phyloP scores from a whole-genome alignment of 2,888 invertebrate species.

The Sinodicranocentrus sp. region DNA sequence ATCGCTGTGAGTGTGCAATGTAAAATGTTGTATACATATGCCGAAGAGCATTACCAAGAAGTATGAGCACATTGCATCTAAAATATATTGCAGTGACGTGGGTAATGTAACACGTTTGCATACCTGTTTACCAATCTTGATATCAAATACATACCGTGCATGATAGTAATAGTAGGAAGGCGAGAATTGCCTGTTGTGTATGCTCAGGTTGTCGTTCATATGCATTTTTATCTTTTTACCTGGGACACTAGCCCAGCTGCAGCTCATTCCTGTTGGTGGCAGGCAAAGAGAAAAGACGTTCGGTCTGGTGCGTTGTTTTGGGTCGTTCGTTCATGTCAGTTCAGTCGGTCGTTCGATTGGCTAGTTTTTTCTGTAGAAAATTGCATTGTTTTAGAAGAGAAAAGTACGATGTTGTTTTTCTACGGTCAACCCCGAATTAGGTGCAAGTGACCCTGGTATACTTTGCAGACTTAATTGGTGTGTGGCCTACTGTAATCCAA shows the following conservation, averaged over 20 bases:
- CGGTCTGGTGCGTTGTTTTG: constrained; percentile 18
- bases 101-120: no score
- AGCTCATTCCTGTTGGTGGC: constrained; percentile 64
- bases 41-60: no score
- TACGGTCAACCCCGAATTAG: no score
- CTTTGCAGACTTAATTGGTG: not conserved
- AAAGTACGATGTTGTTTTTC: no score
- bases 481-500: not conserved
- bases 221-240: constrained; percentile 52
- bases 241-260: constrained; percentile 58
- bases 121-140: constrained; percentile 29
- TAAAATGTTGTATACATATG: no score
- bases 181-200: constrained; percentile 26
- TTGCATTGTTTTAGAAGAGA: constrained; percentile 23
- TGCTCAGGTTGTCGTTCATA: constrained; percentile 35
- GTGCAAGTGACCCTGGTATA: not conserved
- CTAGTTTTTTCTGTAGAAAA: constrained; percentile 47
- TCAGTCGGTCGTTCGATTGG: constrained; percentile 57
- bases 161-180: constrained; percentile 8
- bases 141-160: constrained; percentile 26
- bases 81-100: no score
- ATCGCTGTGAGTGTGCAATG: no score
- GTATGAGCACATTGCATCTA: no score
- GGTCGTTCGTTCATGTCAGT: constrained; percentile 61
- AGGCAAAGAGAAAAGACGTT: constrained; percentile 58